Conservation (phyloP, 2,113 vertebrate genomes). For the Pimephales promelas region DNA sequence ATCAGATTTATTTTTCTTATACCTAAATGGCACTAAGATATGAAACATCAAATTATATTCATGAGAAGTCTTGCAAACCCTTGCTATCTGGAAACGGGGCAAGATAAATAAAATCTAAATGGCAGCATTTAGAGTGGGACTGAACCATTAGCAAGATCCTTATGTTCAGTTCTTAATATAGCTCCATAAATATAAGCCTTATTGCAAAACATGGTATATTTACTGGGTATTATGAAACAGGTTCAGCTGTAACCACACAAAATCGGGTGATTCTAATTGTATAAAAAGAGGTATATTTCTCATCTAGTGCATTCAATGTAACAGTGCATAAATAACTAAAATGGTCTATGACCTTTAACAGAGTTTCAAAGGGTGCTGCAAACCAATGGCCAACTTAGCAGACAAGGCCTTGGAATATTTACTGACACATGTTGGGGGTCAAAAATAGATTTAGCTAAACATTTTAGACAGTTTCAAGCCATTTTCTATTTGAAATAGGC, state of each 20-base stretch:
- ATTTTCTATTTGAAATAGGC: background rate
- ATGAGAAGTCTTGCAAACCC: constrained; percentile 9
- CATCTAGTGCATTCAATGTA: constrained; percentile 74
- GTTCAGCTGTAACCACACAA: background rate
- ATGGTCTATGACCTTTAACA: constrained; percentile 57
- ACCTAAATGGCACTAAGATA: background rate
- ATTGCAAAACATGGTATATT: constrained; percentile 8
- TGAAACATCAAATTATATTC: background rate
- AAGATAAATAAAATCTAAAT: background rate
- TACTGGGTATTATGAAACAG: constrained; percentile 1
- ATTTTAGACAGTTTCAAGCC: background rate
- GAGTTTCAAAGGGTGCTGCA: constrained; percentile 11
- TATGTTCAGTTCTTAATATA: background rate
- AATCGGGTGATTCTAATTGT: constrained; percentile 48
- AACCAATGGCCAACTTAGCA: background rate
- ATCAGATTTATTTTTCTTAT: background rate
- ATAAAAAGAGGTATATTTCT: constrained; percentile 82
- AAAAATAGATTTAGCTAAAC: background rate
- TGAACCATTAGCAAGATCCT: background rate
- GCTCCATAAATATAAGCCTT: constrained; percentile 24
- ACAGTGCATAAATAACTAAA: constrained; percentile 74
- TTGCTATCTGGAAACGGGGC: background rate
- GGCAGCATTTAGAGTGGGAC: background rate
- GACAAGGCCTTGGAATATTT: constrained; percentile 3
- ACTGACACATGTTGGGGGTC: background rate